Evolutionary conservation across 2,113 vertebrate species (phyloP).

Genomic region (Protobothrops flavoviridis): DNA sequence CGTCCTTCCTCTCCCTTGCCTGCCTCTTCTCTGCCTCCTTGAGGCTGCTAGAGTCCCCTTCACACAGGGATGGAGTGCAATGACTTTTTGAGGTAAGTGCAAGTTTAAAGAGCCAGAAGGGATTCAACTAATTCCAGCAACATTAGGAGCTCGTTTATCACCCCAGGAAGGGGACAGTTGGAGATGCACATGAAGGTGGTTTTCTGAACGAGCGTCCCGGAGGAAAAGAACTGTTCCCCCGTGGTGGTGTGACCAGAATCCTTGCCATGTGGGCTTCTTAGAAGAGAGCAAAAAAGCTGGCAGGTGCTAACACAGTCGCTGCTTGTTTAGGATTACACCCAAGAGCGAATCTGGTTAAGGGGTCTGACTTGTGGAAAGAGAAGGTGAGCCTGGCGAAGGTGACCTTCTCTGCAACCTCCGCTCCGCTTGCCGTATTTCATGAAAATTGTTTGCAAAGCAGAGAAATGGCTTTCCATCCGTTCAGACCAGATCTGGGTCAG

Average conservation of each 20-base stretch:
- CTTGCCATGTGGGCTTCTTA: not conserved
- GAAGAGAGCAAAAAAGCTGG: not conserved
- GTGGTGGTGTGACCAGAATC: not conserved
- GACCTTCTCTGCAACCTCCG: not conserved
- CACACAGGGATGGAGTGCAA: too few species aligned
- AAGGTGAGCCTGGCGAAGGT: not conserved
- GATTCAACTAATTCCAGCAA: not conserved
- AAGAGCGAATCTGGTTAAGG: not conserved
- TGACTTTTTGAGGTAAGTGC: too few species aligned
- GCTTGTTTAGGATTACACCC: not conserved
- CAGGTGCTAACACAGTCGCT: not conserved
- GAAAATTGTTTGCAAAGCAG: not conserved
- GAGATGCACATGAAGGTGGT: not conserved
- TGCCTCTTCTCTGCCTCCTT: not conserved
- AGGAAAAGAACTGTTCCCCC: not conserved
- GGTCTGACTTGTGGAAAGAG: not conserved
- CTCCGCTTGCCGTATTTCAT: not conserved
- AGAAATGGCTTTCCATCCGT: not conserved
- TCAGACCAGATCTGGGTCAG: not conserved
- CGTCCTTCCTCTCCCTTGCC: not conserved
- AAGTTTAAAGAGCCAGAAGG: not conserved
- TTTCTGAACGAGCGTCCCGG: not conserved
- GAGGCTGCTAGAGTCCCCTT: not conserved
- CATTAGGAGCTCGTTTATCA: not conserved
- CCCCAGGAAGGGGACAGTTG: not conserved